Evolutionary conservation across 2,797 vertebrate genomes (phyloP), one percentile per base, ranked within the genome.

Genomic region (Falco berigora): DNA sequence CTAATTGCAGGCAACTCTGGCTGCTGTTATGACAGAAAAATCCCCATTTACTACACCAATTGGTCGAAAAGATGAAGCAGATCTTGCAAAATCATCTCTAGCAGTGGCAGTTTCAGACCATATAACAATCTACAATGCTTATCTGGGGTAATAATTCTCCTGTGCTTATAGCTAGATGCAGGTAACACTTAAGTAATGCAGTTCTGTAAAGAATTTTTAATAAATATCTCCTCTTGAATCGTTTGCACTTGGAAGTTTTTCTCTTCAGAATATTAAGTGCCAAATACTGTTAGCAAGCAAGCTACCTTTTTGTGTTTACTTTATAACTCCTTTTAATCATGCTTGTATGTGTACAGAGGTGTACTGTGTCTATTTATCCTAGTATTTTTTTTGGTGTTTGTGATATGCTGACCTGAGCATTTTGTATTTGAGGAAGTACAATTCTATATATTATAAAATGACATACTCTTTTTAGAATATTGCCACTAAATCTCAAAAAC

Each of bases 1-100:
- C 85, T 96, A 58, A 72, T 95, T 83, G 56, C 84, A 99, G 99
- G 99, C 99, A 52, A 99, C 98, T 71, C 98, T 99, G 24, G 99
- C 99, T 17, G 99, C 99, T 36, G 99, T 99, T 68, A 99, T 99
- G 98, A 98, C 99, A 13, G 99, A 99, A 97, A 99, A 99, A 94
- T 99, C 99, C 38, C 99, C 99, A 3, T 99, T 99, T 96, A 98
- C 98, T 67, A 99, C 99, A 32, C 99, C 99, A 7, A 99, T 99
- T 98, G 99, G 98, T 92, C 98, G 98, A 94, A 99, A 99, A 97
- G 99, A 99, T 63, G 99, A 99, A 97, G 99, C 99, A 68, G 99
- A 99, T 97, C 97, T 99, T 97, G 99, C 99, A 63, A 99, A 99
- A 97, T 98, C 98, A 13, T 97, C 98, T 19, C 97, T 99, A 93